phyloP scores from a whole-genome alignment of 2,113 vertebrate species.

The Colossoma macropomum region DNA sequence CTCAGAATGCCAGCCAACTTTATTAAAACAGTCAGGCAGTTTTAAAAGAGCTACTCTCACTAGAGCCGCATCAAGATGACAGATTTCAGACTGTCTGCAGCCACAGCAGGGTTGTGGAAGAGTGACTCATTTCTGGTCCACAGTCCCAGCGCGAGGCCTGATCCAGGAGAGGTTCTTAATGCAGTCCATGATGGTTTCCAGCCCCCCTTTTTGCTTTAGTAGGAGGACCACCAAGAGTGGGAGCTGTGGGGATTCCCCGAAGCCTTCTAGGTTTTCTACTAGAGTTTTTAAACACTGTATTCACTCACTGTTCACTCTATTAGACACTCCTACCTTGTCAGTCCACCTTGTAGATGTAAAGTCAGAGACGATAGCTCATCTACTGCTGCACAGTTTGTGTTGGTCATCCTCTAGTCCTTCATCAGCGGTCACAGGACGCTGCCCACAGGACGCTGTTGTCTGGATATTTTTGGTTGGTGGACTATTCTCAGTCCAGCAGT shows the following conservation, averaged over 20 bases:
- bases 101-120: not conserved
- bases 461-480: too few species aligned
- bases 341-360: too few species aligned
- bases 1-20: not conserved
- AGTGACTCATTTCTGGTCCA: not conserved
- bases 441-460: too few species aligned
- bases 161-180: not conserved
- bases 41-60: not conserved
- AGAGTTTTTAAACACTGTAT: too few species aligned
- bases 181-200: not conserved
- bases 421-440: too few species aligned
- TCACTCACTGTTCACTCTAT: too few species aligned
- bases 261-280: too few species aligned
- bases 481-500: too few species aligned
- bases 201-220: not conserved
- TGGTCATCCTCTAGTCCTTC: too few species aligned
- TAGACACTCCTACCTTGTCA: too few species aligned
- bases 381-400: too few species aligned
- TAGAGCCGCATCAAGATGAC: not conserved
- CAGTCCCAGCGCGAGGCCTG: not conserved
- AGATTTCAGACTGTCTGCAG: slow-evolving; percentile 3
- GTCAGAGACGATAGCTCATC: too few species aligned
- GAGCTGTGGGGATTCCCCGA: not conserved
- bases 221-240: not conserved
- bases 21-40: not conserved